Conservation (phyloP, 2,888 invertebrate genomes). For the Oligia latruncula region DNA sequence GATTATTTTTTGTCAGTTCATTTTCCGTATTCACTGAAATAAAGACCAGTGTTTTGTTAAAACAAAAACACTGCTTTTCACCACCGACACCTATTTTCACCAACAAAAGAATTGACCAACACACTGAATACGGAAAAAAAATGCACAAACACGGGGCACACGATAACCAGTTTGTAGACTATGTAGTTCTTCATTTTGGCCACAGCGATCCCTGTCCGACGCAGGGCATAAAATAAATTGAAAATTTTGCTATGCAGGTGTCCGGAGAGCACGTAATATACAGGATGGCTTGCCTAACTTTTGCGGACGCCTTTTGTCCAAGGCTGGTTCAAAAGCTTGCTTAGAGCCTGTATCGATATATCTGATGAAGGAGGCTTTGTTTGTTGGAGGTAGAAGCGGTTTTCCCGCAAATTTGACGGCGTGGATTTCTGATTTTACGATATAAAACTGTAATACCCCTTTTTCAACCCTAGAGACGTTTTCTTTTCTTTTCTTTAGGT, state of each 20-base stretch:
- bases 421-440: not conserved
- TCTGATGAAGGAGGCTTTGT: slow-evolving; percentile 43
- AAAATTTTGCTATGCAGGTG: slow-evolving; percentile 63
- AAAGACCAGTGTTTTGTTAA: not conserved
- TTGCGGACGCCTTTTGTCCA: slow-evolving; percentile 50
- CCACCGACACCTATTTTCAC: not conserved
- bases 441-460: not conserved
- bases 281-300: slow-evolving; percentile 34
- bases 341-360: slow-evolving; percentile 24
- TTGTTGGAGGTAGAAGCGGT: slow-evolving; percentile 13
- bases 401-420: not conserved
- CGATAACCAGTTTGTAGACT: slow-evolving; percentile 11
- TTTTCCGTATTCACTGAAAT: not conserved
- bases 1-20: not conserved
- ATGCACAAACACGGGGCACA: slow-evolving; percentile 1
- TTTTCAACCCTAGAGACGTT: not conserved
- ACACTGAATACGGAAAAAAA: slow-evolving; percentile 28
- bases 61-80: slow-evolving; percentile 3
- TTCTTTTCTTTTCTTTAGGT: not conserved
- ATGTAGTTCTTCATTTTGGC: slow-evolving; percentile 50
- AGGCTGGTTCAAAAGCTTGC: slow-evolving; percentile 27
- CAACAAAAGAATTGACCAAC: slow-evolving; percentile 22
- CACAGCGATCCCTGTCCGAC: slow-evolving; percentile 35
- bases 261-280: slow-evolving; percentile 48
- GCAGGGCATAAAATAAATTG: slow-evolving; percentile 64